These are phyloP conservation scores for Biston betularia DNA, from an alignment of 2,888 invertebrate genomes.

Conservation along the genomic window DNA sequence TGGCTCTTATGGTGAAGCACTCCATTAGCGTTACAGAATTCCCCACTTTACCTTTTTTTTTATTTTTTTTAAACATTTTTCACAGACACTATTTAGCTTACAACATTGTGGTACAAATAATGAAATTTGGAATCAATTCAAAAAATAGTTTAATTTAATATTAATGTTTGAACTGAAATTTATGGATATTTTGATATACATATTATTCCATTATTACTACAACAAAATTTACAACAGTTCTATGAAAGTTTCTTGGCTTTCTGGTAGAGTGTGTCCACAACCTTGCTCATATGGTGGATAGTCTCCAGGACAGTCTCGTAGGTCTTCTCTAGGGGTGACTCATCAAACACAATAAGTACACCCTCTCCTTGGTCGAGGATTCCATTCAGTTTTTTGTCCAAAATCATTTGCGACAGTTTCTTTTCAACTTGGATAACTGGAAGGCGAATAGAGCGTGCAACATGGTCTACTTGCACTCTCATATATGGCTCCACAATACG, in stretches of 20 bases:
- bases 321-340: constrained; percentile 97
- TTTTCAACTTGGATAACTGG: constrained; percentile 97
- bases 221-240: constrained; percentile 76
- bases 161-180: constrained; percentile 73
- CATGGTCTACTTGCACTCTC: constrained; percentile 96
- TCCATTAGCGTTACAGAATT: constrained; percentile 54
- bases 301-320: constrained; percentile 99
- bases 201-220: constrained; percentile 79
- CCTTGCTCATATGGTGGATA: constrained; percentile 99
- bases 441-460: constrained; percentile 96
- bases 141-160: constrained; percentile 78
- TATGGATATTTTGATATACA: constrained; percentile 79
- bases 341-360: constrained; percentile 98
- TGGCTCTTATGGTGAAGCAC: constrained; percentile 39
- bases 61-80: constrained; percentile 53
- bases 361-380: constrained; percentile 99
- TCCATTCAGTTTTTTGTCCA: constrained; percentile 98
- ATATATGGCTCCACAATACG: constrained; percentile 99
- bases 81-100: constrained; percentile 59
- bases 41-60: constrained; percentile 54
- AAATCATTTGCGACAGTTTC: constrained; percentile 99
- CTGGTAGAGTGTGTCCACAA: constrained; percentile 99
- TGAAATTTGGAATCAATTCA: constrained; percentile 71
- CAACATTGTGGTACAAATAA: constrained; percentile 64
- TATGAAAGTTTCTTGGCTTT: constrained; percentile 99